Percentiles rank a stretch among this genome's conserved stretches.
These are phyloP conservation scores for Benthosema pterotum DNA, from an alignment of 2,797 vertebrate genomes.

Conservation along the genomic window DNA sequence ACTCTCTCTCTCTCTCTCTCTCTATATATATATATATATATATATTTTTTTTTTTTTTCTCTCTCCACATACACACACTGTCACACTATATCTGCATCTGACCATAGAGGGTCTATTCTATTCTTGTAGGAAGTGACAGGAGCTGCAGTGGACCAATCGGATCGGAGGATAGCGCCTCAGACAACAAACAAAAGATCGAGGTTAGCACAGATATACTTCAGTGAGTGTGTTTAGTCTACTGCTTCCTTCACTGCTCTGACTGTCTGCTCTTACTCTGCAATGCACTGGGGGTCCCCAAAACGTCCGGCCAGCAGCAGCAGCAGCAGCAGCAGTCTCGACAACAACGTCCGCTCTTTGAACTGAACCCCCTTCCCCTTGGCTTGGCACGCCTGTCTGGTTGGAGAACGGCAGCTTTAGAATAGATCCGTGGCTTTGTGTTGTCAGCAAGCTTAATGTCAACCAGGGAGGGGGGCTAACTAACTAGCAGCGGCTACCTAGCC, in stretches of 20 bases:
- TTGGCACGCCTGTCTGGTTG: neutral
- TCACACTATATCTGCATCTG: constrained; percentile 9
- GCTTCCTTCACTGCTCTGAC: constrained; percentile 11
- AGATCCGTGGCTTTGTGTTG: constrained; percentile 28
- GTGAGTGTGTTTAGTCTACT: constrained; percentile 40
- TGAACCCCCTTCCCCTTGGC: too few species aligned
- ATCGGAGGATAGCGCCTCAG: constrained; percentile 64
- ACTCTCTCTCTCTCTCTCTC: too few species aligned
- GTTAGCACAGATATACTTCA: constrained; percentile 60
- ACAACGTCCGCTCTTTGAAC: neutral
- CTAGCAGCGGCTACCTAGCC: constrained; percentile 28
- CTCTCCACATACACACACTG: too few species aligned
- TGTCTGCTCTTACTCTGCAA: constrained; percentile 3
- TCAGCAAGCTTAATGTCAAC: constrained; percentile 51
- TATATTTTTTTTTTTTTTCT: too few species aligned
- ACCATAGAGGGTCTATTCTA: constrained; percentile 23
- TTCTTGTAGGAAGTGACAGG: constrained; percentile 76
- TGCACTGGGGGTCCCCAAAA: too few species aligned
- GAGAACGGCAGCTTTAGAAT: neutral
- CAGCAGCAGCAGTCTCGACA: constrained; percentile 2
- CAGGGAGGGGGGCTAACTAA: constrained; percentile 21
- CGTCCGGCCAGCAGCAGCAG: too few species aligned
- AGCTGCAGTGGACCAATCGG: constrained; percentile 78
- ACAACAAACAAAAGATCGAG: constrained; percentile 88
- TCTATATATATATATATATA: too few species aligned